Evolutionary conservation across 2,888 invertebrate genomes (phyloP).

Genomic region (Corythucha ciliata): DNA sequence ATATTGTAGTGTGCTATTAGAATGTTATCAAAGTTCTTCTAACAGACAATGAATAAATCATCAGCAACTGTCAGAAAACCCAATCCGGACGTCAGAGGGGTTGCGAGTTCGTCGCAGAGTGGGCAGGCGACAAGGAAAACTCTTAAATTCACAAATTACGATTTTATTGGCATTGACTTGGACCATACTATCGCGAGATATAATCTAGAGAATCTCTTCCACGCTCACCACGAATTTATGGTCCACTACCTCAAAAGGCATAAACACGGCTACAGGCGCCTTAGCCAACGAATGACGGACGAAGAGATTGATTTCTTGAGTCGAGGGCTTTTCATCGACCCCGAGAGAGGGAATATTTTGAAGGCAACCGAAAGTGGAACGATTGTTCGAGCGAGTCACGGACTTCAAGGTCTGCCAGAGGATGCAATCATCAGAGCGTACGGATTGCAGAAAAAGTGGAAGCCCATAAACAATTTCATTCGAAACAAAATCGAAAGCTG

Average conservation of each 20-base stretch:
- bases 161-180: slow-evolving; percentile 64
- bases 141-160: slow-evolving; percentile 48
- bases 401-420: slow-evolving; percentile 26
- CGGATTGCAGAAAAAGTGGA: slow-evolving; percentile 50
- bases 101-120: no score
- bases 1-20: no score
- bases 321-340: slow-evolving; percentile 61
- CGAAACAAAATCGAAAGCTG: slow-evolving; percentile 50
- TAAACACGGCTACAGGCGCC: slow-evolving; percentile 51
- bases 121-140: no score
- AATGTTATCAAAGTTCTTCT: no score
- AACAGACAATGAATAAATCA: no score
- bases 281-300: no score
- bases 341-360: slow-evolving; percentile 40
- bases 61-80: no score
- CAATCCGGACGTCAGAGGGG: no score
- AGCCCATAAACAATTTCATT: slow-evolving; percentile 46
- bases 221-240: slow-evolving; percentile 52
- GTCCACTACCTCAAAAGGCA: slow-evolving; percentile 52
- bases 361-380: slow-evolving; percentile 11
- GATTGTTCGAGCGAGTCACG: slow-evolving; percentile 14
- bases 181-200: slow-evolving; percentile 65
- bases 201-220: slow-evolving; percentile 54
- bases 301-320: slow-evolving; percentile 60
- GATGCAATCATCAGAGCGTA: slow-evolving; percentile 50